Evolutionary conservation across 2,797 vertebrate species (phyloP).

Genomic region (Saguinus oedipus): DNA sequence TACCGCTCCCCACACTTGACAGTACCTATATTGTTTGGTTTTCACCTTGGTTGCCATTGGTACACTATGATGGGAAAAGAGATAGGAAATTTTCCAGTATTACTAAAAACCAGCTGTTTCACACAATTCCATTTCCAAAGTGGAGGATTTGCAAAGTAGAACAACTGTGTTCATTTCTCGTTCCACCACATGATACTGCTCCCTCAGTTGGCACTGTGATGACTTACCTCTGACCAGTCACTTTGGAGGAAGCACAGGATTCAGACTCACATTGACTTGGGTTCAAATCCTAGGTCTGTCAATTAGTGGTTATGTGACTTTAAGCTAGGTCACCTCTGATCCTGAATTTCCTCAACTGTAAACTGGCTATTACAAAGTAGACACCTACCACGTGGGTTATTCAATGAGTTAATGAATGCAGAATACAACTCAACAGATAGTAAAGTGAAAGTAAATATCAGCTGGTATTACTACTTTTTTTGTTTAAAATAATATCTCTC

Average conservation of each 20-base stretch:
- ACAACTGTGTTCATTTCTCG: not conserved
- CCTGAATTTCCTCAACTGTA: not conserved
- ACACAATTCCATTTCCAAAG: not conserved
- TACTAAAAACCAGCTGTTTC: not conserved
- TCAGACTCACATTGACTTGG: not conserved
- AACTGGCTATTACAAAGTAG: not conserved
- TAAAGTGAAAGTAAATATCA: not conserved
- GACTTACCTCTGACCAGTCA: not conserved
- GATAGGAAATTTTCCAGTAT: not conserved
- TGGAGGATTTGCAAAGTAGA: not conserved
- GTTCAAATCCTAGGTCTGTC: not conserved
- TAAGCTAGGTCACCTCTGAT: not conserved
- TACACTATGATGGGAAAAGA: not conserved
- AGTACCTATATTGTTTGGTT: not conserved
- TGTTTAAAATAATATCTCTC: slow-evolving; percentile 5
- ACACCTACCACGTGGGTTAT: not conserved
- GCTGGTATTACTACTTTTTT: not conserved
- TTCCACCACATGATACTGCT: not conserved
- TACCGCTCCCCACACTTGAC: too few species aligned
- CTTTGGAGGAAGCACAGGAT: not conserved
- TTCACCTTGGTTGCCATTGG: not conserved
- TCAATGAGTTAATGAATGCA: not conserved
- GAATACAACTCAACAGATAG: not conserved
- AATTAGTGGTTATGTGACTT: not conserved
- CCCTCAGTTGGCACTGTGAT: not conserved